phyloP scores from a whole-genome alignment of 2,888 invertebrate species.

The Pristionchus japonicus region DNA sequence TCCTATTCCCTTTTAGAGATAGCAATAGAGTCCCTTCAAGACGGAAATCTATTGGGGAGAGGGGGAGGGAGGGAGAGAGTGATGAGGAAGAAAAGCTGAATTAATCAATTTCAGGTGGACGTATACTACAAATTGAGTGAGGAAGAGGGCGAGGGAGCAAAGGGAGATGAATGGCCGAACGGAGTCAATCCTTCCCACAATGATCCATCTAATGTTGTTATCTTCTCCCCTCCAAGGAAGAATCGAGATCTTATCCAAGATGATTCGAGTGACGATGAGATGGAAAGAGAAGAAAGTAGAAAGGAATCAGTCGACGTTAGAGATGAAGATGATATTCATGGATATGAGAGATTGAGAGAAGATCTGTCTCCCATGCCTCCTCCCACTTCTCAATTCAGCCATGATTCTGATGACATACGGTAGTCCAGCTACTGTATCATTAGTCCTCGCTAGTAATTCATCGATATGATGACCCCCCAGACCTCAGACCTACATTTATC shows the following conservation, averaged over 20 bases:
- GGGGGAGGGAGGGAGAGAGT: not conserved
- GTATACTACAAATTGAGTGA: conserved; percentile 67
- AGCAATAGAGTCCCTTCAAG: not conserved
- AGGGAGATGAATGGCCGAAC: conserved; percentile 55
- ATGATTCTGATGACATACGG: conserved; percentile 3
- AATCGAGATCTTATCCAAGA: not conserved
- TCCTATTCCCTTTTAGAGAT: not conserved
- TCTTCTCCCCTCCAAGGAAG: conserved; percentile 38
- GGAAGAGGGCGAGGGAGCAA: conserved; percentile 57
- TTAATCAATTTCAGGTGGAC: conserved; percentile 52
- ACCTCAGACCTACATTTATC: not conserved
- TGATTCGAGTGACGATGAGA: conserved; percentile 51
- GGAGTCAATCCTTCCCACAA: not conserved
- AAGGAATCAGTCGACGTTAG: conserved; percentile 52
- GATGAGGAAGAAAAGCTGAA: not conserved
- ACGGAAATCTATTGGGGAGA: not conserved
- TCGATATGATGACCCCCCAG: not conserved
- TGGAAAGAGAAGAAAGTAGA: conserved; percentile 50
- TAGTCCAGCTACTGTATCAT: not conserved
- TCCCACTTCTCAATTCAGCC: not conserved
- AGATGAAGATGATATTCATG: conserved; percentile 54
- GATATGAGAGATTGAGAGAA: conserved; percentile 71
- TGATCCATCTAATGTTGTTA: conserved; percentile 42
- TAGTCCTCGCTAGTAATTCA: not conserved
- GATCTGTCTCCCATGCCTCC: conserved; percentile 65